phyloP scores from a whole-genome alignment of 2,888 invertebrate genomes.

The Eupeodes luniger region DNA sequence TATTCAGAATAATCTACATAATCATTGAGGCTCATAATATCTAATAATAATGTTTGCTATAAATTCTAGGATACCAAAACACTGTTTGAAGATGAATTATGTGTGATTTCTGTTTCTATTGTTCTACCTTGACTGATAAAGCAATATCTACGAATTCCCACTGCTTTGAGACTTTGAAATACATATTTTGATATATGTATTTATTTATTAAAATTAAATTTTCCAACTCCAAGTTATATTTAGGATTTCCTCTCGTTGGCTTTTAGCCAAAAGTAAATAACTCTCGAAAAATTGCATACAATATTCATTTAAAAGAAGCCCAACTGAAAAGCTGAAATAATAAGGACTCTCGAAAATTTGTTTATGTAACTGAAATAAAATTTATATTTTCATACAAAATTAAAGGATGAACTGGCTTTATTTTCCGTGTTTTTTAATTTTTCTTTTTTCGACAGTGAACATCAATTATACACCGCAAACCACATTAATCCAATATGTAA shows the following conservation, averaged over 20 bases:
- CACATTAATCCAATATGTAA: neutral
- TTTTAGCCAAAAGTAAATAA: conserved; percentile 55
- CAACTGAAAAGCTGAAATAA: neutral
- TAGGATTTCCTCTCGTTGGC: conserved; percentile 40
- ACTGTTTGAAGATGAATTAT: too few relatives aligned
- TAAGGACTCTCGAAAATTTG: neutral
- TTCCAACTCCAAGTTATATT: conserved; percentile 12
- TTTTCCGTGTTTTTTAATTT: neutral
- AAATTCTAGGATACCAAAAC: too few relatives aligned
- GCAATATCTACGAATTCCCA: too few relatives aligned
- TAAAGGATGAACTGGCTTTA: neutral
- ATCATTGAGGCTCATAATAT: too few relatives aligned
- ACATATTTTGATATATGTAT: too few relatives aligned
- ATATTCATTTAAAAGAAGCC: conserved; percentile 42
- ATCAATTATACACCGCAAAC: neutral
- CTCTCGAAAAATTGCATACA: conserved; percentile 60
- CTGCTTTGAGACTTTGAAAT: too few relatives aligned
- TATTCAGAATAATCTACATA: too few relatives aligned
- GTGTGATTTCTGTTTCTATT: too few relatives aligned
- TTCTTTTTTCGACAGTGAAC: neutral
- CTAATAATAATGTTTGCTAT: too few relatives aligned
- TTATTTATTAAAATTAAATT: neutral
- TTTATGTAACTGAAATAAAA: conserved; percentile 34
- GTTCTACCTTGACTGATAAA: too few relatives aligned
- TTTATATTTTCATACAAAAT: conserved; percentile 47